A percentile compares a stretch with the other conserved stretches of the same genome.
Conservation (phyloP, 2,113 vertebrate species). For the Poicephalus meyeri region DNA sequence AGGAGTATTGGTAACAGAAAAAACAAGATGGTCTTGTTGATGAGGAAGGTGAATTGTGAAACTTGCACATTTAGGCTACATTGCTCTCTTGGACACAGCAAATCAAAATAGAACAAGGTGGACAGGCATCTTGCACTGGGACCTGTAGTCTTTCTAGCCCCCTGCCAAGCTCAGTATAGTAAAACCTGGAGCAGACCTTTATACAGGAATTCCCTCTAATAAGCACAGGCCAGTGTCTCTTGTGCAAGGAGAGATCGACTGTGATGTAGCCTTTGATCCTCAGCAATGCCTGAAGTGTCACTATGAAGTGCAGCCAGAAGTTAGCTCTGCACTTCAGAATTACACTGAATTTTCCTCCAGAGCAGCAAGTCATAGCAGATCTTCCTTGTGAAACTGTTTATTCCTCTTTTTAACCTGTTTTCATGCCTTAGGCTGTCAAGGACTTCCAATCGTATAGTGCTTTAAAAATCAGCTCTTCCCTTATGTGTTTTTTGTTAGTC, state of each 20-base stretch:
- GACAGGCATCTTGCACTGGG: neutral
- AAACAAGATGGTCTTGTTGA: neutral
- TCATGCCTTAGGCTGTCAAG: neutral
- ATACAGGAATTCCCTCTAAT: neutral
- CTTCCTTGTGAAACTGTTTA: neutral
- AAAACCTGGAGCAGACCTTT: neutral
- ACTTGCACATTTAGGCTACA: neutral
- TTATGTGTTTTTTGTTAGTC: neutral
- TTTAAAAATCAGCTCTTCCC: neutral
- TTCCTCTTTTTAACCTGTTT: neutral
- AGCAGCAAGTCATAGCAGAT: neutral
- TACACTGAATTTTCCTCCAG: neutral
- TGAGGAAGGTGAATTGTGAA: neutral
- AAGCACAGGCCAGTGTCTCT: neutral
- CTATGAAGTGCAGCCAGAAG: neutral
- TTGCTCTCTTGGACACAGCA: neutral
- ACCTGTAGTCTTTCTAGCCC: neutral
- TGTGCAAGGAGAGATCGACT: neutral
- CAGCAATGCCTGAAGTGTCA: neutral
- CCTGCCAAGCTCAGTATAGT: neutral
- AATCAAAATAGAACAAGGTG: neutral
- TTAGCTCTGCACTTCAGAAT: neutral
- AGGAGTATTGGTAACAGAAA: neutral
- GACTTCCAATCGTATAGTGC: fast-evolving
- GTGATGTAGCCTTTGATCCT: neutral